phyloP scores from a whole-genome alignment of 2,113 vertebrate species.

The Tapirus terrestris region DNA sequence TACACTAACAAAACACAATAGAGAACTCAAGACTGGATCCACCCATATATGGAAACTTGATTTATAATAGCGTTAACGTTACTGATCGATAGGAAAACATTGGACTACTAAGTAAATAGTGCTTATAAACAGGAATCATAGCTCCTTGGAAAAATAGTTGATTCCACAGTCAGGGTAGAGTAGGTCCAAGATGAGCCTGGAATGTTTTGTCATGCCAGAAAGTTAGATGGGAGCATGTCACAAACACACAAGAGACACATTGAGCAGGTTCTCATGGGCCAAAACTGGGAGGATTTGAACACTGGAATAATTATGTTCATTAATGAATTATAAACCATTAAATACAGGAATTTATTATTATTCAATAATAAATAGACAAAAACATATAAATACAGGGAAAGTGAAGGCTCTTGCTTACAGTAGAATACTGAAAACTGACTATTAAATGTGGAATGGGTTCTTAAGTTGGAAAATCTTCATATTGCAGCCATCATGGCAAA shows the following conservation, averaged over 20 bases:
- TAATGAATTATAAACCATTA: not conserved
- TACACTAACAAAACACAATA: not conserved
- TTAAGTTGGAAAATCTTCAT: not conserved
- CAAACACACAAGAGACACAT: not conserved
- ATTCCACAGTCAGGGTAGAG: not conserved
- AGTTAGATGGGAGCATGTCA: not conserved
- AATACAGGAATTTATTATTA: not conserved
- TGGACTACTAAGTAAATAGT: not conserved
- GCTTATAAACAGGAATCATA: not conserved
- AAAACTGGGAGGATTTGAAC: not conserved
- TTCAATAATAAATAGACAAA: not conserved
- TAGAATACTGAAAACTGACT: not conserved
- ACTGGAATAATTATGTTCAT: not conserved
- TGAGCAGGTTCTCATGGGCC: not conserved
- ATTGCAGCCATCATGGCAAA: not conserved
- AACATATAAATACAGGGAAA: not conserved
- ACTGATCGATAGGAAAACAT: not conserved
- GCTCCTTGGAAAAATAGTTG: not conserved
- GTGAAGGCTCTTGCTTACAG: not conserved
- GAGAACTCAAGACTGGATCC: not conserved
- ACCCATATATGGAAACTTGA: not conserved
- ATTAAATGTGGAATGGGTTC: not conserved
- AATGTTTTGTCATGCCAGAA: not conserved
- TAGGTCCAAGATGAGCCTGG: not conserved
- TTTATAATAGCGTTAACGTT: not conserved